A percentile compares a stretch with the other conserved stretches of the same genome.
Conservation (phyloP, 1,140 invertebrate genomes). For the Yoshiicerus persimilis region DNA sequence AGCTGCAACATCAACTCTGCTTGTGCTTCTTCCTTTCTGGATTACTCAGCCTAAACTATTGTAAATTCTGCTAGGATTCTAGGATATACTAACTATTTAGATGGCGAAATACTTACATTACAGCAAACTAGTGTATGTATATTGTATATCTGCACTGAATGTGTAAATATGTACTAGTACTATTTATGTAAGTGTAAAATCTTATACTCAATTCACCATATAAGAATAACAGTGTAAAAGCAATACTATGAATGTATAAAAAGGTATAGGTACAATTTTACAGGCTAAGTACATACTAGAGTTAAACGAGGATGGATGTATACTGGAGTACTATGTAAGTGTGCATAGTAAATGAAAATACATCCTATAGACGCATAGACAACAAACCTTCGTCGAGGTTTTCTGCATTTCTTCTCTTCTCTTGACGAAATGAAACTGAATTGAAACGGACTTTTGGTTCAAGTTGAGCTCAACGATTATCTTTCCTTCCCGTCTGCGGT, state of each 20-base stretch:
- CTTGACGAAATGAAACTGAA: background rate
- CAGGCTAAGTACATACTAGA: background rate
- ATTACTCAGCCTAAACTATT: slow-evolving; percentile 19
- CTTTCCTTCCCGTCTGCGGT: background rate
- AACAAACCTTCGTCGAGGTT: background rate
- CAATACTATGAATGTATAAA: background rate
- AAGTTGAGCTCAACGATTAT: background rate
- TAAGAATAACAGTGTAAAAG: background rate
- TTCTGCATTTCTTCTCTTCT: background rate
- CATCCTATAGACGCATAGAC: background rate
- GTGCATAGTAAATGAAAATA: background rate
- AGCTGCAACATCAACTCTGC: background rate
- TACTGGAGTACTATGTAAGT: background rate
- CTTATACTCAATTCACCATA: background rate
- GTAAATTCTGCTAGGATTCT: background rate
- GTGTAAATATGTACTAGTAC: background rate
- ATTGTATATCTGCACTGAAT: background rate
- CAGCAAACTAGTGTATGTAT: background rate
- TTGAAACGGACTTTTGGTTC: background rate
- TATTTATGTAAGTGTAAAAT: background rate
- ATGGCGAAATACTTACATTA: background rate
- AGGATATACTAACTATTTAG: too few relatives aligned
- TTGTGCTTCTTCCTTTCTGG: background rate
- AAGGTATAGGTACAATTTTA: background rate
- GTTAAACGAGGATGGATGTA: background rate